Evolutionary conservation across 2,888 invertebrate species (phyloP).

Genomic region (Mimumesa dahlbomi): DNA sequence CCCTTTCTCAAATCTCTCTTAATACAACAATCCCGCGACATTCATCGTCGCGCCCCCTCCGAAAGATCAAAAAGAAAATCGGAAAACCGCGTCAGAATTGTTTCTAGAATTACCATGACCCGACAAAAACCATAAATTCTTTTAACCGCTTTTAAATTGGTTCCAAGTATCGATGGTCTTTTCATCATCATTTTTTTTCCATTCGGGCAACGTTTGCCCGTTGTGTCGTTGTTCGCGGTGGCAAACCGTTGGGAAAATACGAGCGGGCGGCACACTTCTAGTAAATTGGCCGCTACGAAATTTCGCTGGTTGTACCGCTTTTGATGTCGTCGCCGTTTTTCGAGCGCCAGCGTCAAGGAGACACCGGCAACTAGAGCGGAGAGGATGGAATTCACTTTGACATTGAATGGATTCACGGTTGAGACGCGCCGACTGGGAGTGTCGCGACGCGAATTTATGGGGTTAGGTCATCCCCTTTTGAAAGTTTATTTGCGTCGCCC

Average conservation of each 20-base stretch:
- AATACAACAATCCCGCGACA: too few relatives aligned
- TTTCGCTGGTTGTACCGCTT: conserved; percentile 35
- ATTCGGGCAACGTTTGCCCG: not conserved
- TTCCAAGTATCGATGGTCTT: not conserved
- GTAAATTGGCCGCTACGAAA: conserved; percentile 47
- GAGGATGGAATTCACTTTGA: conserved; percentile 64
- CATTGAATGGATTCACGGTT: conserved; percentile 70
- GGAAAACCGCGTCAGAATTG: too few relatives aligned
- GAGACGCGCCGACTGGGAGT: conserved; percentile 69
- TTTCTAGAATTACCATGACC: conserved; percentile 1
- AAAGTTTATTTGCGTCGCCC: conserved; percentile 63
- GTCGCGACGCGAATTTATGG: conserved; percentile 72
- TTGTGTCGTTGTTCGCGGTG: not conserved
- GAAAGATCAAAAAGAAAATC: too few relatives aligned
- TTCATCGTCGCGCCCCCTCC: too few relatives aligned
- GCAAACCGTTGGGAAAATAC: conserved; percentile 23
- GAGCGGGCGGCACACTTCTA: conserved; percentile 7
- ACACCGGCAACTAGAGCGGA: not conserved
- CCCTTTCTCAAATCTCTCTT: too few relatives aligned
- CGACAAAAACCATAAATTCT: not conserved
- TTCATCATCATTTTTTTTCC: conserved; percentile 20
- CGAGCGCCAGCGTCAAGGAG: not conserved
- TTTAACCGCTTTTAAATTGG: conserved; percentile 20
- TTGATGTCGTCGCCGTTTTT: conserved; percentile 41
- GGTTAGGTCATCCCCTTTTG: conserved; percentile 68